phyloP scores from a whole-genome alignment of 2,113 vertebrate species.

The Mustela nigripes region DNA sequence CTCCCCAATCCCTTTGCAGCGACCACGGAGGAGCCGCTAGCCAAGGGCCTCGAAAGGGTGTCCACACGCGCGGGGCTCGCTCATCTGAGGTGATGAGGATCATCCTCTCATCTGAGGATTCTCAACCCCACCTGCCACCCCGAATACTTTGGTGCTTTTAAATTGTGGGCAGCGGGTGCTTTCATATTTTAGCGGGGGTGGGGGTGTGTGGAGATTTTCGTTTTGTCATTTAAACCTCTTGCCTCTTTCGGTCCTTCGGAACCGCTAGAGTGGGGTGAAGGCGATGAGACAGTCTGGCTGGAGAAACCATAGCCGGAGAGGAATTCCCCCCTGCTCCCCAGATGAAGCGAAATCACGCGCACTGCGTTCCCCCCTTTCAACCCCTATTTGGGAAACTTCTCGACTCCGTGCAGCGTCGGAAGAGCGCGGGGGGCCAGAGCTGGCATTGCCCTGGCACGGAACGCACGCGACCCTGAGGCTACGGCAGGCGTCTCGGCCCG shows the following conservation, averaged over 20 bases:
- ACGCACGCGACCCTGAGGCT: background rate
- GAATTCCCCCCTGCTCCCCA: background rate
- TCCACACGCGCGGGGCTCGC: background rate
- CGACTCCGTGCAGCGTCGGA: too few species aligned
- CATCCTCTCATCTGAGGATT: background rate
- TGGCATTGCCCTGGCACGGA: background rate
- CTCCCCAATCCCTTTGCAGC: background rate
- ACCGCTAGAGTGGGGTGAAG: background rate
- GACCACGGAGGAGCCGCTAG: background rate
- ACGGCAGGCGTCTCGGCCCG: background rate
- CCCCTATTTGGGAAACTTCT: background rate
- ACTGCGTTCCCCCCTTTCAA: fast-evolving
- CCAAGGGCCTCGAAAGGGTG: background rate
- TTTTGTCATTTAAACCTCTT: conserved; percentile 32
- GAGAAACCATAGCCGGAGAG: background rate
- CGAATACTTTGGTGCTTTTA: background rate
- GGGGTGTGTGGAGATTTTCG: background rate
- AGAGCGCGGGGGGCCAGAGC: background rate
- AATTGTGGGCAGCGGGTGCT: background rate
- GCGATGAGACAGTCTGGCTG: background rate
- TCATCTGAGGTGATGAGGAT: background rate
- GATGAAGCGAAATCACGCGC: background rate
- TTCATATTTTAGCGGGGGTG: background rate
- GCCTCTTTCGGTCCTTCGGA: background rate
- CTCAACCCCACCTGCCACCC: too few species aligned